These are phyloP conservation scores for Caloenas nicobarica DNA, from an alignment of 2,113 vertebrate genomes.

Conservation along the genomic window DNA sequence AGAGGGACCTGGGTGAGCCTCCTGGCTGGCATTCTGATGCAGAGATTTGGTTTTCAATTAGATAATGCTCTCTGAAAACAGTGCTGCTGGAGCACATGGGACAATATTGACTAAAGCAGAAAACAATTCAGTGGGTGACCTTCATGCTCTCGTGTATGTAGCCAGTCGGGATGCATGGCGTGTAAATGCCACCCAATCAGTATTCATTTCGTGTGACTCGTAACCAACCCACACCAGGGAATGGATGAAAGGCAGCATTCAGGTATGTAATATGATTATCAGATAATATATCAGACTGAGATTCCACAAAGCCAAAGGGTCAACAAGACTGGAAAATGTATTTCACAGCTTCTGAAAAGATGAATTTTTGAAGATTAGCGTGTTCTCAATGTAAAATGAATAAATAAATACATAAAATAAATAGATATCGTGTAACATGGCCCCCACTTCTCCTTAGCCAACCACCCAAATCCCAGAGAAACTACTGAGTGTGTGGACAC, in stretches of 20 bases:
- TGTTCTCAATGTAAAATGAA: conserved; percentile 3
- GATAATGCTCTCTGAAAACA: conserved; percentile 61
- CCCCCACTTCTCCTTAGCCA: not conserved
- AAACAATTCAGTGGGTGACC: conserved; percentile 62
- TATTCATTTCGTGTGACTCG: conserved; percentile 46
- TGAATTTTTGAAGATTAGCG: conserved; percentile 29
- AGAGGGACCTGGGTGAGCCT: not conserved
- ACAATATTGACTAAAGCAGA: conserved; percentile 66
- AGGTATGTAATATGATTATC: conserved; percentile 68
- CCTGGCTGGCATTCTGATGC: conserved; percentile 45
- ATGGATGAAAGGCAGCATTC: conserved; percentile 45
- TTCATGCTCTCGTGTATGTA: conserved; percentile 47
- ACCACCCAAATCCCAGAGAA: not conserved
- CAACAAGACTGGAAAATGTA: conserved; percentile 59
- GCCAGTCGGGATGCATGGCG: conserved; percentile 44
- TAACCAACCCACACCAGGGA: conserved; percentile 14
- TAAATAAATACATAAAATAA: conserved; percentile 2
- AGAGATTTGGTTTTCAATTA: conserved; percentile 60
- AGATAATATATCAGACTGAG: conserved; percentile 36
- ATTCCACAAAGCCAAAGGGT: conserved; percentile 59
- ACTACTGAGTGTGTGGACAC: not conserved
- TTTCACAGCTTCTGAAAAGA: conserved; percentile 48
- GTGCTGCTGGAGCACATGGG: conserved; percentile 50
- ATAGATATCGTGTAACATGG: not conserved
- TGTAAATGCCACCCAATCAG: conserved; percentile 50